These are phyloP conservation scores for Marcusenius ussheri DNA, from an alignment of 2,113 vertebrate genomes.

Conservation along the genomic window DNA sequence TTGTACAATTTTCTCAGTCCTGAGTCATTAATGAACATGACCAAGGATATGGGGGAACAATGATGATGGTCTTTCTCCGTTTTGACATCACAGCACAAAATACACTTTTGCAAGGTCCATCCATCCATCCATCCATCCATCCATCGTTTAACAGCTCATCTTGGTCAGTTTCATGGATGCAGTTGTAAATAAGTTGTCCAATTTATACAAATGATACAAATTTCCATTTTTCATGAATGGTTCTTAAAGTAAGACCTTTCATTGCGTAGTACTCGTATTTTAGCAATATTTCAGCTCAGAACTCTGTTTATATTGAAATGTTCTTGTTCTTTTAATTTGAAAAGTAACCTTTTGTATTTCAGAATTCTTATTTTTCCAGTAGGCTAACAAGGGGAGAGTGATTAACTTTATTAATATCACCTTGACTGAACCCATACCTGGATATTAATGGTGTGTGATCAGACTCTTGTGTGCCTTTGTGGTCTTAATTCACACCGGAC, in stretches of 20 bases:
- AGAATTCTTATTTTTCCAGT: neutral
- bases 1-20: neutral
- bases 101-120: neutral
- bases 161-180: too few species aligned
- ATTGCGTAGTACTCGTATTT: neutral
- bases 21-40: neutral
- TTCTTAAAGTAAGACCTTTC: neutral
- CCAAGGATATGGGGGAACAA: neutral
- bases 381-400: neutral
- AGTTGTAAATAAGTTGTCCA: too few species aligned
- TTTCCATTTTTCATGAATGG: neutral
- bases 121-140: neutral
- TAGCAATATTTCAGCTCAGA: neutral
- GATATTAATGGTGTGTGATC: neutral
- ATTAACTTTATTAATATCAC: neutral
- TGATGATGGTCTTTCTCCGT: neutral
- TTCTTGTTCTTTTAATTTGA: neutral
- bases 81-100: neutral
- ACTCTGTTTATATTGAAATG: neutral
- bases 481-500: neutral
- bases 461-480: neutral
- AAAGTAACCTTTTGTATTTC: neutral
- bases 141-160: neutral
- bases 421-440: neutral
- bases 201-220: too few species aligned